Base-by-base conservation (phyloP, 2,797 vertebrate genomes). In the Peromyscus aztecus region DNA sequence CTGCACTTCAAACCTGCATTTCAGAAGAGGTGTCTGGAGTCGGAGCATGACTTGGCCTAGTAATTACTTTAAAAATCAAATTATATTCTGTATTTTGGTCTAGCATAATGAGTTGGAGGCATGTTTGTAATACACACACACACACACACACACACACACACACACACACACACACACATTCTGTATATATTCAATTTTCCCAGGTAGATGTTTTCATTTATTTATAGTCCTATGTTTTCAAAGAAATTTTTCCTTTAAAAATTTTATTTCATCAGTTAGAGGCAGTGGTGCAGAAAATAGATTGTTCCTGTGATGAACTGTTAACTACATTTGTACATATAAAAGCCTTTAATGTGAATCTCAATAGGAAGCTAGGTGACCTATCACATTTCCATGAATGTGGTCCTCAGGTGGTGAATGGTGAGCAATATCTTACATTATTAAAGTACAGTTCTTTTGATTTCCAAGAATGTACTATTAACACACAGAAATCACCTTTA, bases 221-320 rank as follows among this genome's bases (percentile, higher is more conserved):
- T 91, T 91, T 78, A 49, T 31, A 65, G 27, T 94, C 24, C 29
- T 91, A 2, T 92, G 52, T 92, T 96, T 90, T 95, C 80, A 90
- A 87, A 89, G 55, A 94, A 91, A 85, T 63, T 49, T 90, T 46
- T 83, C 40, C 40, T 78, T 96, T 91, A 82, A 96, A 96, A 97
- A 86, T 55, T 88, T 92, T 1, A 73, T 84, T 94, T 94, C 6
- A 81, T 95, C 23, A 69, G 8, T 84, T 94, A 75, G 49, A 94
- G 55, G 40, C 24, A 94, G 49, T 73, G 34, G 19, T 52, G 23
- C n/a, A 93, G 67, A 90, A 97, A 96, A 59, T 13, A 87, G 86
- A 84, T 92, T 16, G 43, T 88, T 75, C 27, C 40, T 91, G 31
- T 91, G 93, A 94, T 84, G 31, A 94, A 77, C 52, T 21, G 4